These are phyloP conservation scores for Thalpophila matura DNA, from an alignment of 2,888 invertebrate genomes.

Conservation along the genomic window DNA sequence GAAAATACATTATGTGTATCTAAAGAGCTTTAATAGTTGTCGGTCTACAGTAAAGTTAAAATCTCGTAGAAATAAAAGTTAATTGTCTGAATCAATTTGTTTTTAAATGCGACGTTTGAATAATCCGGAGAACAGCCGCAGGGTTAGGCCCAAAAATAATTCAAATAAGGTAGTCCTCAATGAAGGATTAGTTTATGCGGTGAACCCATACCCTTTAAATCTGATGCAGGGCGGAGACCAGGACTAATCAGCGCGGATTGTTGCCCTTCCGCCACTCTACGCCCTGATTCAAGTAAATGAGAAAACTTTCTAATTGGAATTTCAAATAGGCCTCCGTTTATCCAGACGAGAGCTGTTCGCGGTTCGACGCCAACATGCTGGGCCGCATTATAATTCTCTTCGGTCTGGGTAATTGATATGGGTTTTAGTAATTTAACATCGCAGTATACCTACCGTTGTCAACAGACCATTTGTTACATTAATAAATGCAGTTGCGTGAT, in stretches of 20 bases:
- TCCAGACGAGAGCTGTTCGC: conserved; percentile 85
- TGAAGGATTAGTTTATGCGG: conserved; percentile 85
- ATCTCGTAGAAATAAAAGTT: conserved; percentile 49
- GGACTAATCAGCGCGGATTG: conserved; percentile 89
- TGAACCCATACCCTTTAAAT: conserved; percentile 84
- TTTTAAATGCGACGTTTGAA: conserved; percentile 64
- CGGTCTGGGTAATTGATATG: conserved; percentile 78
- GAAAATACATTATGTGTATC: conserved; percentile 10
- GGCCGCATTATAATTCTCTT: conserved; percentile 77
- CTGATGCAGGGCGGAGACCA: conserved; percentile 83
- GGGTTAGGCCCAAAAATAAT: conserved; percentile 76
- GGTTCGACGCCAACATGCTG: conserved; percentile 80
- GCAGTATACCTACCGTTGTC: conserved; percentile 50
- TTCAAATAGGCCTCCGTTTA: conserved; percentile 89
- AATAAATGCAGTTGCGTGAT: conserved; percentile 57
- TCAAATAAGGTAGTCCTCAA: conserved; percentile 77
- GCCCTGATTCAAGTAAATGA: conserved; percentile 90
- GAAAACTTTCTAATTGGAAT: conserved; percentile 91
- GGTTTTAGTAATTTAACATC: conserved; percentile 65
- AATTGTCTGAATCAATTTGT: conserved; percentile 64
- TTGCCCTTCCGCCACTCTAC: conserved; percentile 88
- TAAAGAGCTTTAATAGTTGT: conserved; percentile 27
- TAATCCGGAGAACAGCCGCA: conserved; percentile 65
- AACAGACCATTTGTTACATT: conserved; percentile 52
- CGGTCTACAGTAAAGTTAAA: conserved; percentile 33